phyloP scores from a whole-genome alignment of 1,140 invertebrate species.

The Littorina saxatilis region DNA sequence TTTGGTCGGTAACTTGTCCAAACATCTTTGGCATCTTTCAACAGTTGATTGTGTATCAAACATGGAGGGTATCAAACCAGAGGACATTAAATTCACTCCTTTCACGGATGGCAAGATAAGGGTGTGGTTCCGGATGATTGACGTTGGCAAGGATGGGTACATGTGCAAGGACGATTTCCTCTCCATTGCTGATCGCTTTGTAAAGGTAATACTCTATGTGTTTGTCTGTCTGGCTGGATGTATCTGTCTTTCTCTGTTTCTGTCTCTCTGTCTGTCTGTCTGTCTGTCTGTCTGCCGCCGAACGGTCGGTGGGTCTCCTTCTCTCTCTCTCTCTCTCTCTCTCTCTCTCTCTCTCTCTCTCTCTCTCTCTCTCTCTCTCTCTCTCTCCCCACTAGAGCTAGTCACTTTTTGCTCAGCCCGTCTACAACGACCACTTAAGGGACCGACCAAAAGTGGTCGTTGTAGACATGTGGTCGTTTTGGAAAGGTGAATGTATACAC shows the following conservation, averaged over 20 bases:
- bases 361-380: slow-evolving; percentile 15
- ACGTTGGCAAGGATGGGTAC: slow-evolving; percentile 37
- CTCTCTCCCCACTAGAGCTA: not conserved
- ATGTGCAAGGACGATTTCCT: slow-evolving; percentile 37
- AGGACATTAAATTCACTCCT: slow-evolving; percentile 17
- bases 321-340: not conserved
- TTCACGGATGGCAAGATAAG: slow-evolving; percentile 39
- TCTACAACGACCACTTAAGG: no score
- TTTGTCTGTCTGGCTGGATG: not conserved
- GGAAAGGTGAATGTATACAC: no score
- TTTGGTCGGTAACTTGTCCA: no score
- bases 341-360: not conserved
- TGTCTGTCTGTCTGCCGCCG: not conserved
- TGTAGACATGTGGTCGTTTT: no score
- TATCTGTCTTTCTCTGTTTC: not conserved
- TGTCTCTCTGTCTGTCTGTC: not conserved
- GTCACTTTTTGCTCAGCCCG: no score
- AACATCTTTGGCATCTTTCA: no score
- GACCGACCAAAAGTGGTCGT: no score
- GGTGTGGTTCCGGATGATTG: slow-evolving; percentile 46
- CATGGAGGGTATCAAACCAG: no score
- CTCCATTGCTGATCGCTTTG: slow-evolving; percentile 38
- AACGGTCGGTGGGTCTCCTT: not conserved
- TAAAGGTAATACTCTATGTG: slow-evolving; percentile 17
- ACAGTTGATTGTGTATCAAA: no score